phyloP scores from a whole-genome alignment of 2,113 vertebrate species.

The Muntiacus reevesi region DNA sequence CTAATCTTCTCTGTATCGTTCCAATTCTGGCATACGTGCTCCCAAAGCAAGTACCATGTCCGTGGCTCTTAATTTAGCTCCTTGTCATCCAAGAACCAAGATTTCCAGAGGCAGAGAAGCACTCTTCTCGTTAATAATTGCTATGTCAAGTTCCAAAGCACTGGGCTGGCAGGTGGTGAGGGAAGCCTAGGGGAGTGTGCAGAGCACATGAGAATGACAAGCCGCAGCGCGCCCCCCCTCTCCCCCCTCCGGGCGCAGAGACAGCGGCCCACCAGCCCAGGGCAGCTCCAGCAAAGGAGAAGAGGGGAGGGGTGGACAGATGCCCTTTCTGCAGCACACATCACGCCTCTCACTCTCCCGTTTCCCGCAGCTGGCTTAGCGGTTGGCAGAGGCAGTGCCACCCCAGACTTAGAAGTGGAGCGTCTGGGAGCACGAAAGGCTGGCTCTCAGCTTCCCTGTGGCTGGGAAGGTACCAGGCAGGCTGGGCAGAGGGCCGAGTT shows the following conservation, averaged over 20 bases:
- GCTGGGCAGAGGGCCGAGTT: background rate
- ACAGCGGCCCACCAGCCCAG: background rate
- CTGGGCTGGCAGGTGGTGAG: background rate
- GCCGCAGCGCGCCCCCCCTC: too few relatives aligned
- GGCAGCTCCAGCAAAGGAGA: background rate
- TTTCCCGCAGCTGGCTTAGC: background rate
- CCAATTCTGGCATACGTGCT: background rate
- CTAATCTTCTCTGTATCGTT: background rate
- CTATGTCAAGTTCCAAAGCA: background rate
- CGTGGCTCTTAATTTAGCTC: background rate
- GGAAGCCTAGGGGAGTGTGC: background rate
- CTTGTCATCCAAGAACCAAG: background rate
- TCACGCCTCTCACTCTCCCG: background rate
- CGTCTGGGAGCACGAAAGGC: background rate
- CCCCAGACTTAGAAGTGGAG: background rate
- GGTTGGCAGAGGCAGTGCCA: background rate
- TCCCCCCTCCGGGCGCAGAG: too few relatives aligned
- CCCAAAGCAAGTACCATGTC: background rate
- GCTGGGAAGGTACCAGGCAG: background rate
- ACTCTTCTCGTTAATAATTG: background rate
- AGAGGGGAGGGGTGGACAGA: background rate
- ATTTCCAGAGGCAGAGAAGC: background rate
- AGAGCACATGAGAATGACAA: background rate
- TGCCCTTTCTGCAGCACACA: background rate
- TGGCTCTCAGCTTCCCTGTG: background rate